A percentile compares a stretch with the other conserved stretches of the same genome.
phyloP scores from a whole-genome alignment of 2,888 invertebrate genomes.

The Scaptomyza tumidula region DNA sequence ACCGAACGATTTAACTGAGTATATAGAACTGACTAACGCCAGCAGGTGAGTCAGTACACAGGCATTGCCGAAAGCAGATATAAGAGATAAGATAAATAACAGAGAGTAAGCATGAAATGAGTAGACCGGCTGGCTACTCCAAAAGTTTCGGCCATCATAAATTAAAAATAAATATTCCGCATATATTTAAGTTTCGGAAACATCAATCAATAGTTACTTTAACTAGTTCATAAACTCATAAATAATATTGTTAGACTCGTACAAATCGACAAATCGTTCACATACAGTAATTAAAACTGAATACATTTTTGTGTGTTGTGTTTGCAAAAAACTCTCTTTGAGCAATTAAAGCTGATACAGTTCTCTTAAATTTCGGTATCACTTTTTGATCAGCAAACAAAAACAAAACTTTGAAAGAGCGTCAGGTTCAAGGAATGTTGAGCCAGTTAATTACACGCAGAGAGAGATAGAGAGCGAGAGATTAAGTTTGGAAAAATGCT shows the following conservation, averaged over 20 bases:
- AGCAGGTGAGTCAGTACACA: constrained; percentile 30
- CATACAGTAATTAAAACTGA: background rate
- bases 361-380: background rate
- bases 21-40: constrained; percentile 17
- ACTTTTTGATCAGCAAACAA: background rate
- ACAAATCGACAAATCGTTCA: background rate
- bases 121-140: constrained; percentile 25
- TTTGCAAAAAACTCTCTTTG: background rate
- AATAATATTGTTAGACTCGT: background rate
- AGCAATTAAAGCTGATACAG: background rate
- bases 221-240: background rate
- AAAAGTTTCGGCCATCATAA: background rate
- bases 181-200: no score
- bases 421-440: background rate
- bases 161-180: background rate
- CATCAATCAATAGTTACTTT: background rate
- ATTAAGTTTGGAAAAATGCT: background rate
- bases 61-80: background rate
- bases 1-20: constrained; percentile 22
- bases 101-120: constrained; percentile 8
- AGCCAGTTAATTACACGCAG: background rate
- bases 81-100: constrained; percentile 40
- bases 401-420: background rate
- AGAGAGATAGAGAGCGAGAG: background rate
- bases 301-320: background rate